Base-by-base conservation (phyloP, 1,140 invertebrate genomes). In the Heliconius hewitsoni region DNA sequence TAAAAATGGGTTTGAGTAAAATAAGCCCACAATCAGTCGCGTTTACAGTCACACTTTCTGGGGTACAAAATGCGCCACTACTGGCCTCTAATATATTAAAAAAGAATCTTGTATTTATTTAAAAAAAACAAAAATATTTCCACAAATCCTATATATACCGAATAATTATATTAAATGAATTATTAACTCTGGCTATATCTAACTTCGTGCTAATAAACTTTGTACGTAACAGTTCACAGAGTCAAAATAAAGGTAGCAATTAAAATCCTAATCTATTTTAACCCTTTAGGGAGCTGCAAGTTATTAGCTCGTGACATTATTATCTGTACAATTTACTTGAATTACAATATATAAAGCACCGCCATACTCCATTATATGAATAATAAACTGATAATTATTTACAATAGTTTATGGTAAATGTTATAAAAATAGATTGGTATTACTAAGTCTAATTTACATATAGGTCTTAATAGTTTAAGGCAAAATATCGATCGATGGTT, bases 201-300 rank as follows among this genome's bases (percentile, higher is more conserved):
- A 55, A 2, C 8, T n/a, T 57, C 8, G 18, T 57, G 18, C 55
- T 9, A 57, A 23, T 57, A 23, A n/a, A 66, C 27, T 16, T 30
- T 66, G 27, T 66, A 66, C 30, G 30, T 66, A 30, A 66, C 60
- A 27, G 27, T 30, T 6, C 1, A 0, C 27, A 11, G 30, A 66
- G 5, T 66, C 60, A 66, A 66, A 66, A 60, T 60, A 60, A 23
- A 66, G 27, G 60, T 66, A 66, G 27, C 60, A 30, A 66, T 66
- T 66, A 66, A 66, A 66, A 66, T 66, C 60, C 27, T 66, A 66
- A 66, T 66, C 60, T 66, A 66, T 66, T 27, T 66, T 66, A 66
- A 27, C 60, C 60, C 60, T 6, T 66, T 66, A 66, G 60, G 60
- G 60, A 66, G 60, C 60, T 66, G 60, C 60, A 66, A 30, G 13